Evolutionary conservation across 2,113 vertebrate species (phyloP).

Genomic region (Gopherus evgoodei): DNA sequence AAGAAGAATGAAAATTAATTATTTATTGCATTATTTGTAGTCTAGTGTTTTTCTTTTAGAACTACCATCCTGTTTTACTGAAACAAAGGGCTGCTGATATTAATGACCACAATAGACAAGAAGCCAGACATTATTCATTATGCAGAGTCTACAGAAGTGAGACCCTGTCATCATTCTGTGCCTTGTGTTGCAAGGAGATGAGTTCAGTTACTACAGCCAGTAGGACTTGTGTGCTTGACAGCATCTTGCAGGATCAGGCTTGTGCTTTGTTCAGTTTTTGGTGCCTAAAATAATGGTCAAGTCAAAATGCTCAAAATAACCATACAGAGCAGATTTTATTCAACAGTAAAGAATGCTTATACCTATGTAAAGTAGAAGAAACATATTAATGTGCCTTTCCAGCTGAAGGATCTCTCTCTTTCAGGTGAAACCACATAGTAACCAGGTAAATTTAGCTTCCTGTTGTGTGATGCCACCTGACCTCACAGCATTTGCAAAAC

Average conservation of each 20-base stretch:
- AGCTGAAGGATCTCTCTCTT: conserved; percentile 28
- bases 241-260: neutral
- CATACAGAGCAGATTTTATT: neutral
- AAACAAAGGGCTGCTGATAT: neutral
- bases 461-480: conserved; percentile 99
- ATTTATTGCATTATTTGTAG: neutral
- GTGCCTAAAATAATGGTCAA: neutral
- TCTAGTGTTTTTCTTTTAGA: neutral
- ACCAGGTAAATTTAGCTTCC: conserved; percentile 98
- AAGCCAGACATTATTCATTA: neutral
- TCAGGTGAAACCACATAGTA: conserved; percentile 97
- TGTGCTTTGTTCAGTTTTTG: neutral
- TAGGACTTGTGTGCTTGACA: neutral
- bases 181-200: neutral
- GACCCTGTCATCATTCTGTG: neutral
- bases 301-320: neutral
- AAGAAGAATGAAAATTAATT: neutral
- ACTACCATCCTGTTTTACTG: neutral
- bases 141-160: neutral
- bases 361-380: neutral
- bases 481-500: conserved; percentile 96
- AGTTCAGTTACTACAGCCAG: neutral
- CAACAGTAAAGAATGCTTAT: neutral
- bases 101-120: neutral
- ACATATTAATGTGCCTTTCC: neutral